Evolutionary conservation across 2,113 vertebrate species (phyloP).

Genomic region (Sinocyclocheilus rhinocerous): DNA sequence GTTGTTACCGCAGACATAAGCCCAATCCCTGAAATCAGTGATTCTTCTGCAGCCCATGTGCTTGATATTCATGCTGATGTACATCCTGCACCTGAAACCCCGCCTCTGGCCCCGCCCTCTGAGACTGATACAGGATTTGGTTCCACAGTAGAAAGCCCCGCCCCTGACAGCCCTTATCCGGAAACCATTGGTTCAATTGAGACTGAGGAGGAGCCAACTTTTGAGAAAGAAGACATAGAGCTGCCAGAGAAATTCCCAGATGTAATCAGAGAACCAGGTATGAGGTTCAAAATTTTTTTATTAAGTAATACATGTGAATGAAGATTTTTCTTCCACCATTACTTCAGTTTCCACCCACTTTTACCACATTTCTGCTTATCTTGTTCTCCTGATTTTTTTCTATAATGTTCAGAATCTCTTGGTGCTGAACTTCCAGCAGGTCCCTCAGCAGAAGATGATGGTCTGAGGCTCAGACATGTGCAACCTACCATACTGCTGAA

Average conservation of each 20-base stretch:
- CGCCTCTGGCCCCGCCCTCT: constrained; percentile 18
- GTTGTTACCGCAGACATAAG: not conserved
- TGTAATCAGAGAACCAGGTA: constrained; percentile 65
- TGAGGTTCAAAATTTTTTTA: not conserved
- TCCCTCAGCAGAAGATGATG: constrained; percentile 61
- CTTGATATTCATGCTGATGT: constrained; percentile 52
- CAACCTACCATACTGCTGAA: constrained; percentile 59
- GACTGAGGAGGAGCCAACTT: constrained; percentile 30
- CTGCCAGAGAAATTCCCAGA: constrained; percentile 42
- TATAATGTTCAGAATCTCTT: constrained; percentile 31
- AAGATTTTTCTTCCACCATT: too few species aligned
- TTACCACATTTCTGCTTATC: not conserved
- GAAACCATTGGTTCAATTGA: constrained; percentile 54
- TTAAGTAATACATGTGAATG: not conserved
- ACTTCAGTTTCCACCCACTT: not conserved
- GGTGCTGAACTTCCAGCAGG: constrained; percentile 44
- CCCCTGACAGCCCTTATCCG: constrained; percentile 43
- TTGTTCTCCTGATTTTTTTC: not conserved
- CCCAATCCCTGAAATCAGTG: constrained; percentile 35
- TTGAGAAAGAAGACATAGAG: constrained; percentile 52
- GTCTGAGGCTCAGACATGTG: constrained; percentile 67
- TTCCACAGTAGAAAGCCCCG: constrained; percentile 57
- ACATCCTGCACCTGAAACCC: constrained; percentile 17
- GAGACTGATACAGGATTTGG: constrained; percentile 42
- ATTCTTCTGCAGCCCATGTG: constrained; percentile 31